Conservation (phyloP, 2,797 vertebrate species). For the Astyanax mexicanus region DNA sequence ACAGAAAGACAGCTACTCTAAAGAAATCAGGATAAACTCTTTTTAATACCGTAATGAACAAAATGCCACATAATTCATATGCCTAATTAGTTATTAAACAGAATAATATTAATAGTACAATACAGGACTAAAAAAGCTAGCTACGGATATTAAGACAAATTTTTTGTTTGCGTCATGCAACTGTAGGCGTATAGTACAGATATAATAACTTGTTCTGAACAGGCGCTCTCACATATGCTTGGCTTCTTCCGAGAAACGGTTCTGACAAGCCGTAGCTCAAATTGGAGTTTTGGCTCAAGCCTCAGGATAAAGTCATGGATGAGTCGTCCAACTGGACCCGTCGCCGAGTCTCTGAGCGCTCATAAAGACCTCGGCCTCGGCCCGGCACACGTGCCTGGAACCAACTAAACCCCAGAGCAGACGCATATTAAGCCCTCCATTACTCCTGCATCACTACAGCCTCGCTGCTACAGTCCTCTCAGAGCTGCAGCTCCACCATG, state of each 20-base stretch:
- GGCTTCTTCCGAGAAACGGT: neutral
- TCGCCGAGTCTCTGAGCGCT: conserved; percentile 68
- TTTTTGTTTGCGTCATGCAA: neutral
- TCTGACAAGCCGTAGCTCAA: neutral
- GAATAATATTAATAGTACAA: no score
- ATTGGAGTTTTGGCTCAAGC: conserved; percentile 27
- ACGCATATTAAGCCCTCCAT: conserved; percentile 16
- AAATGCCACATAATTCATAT: no score
- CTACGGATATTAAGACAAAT: neutral
- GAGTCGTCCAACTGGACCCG: conserved; percentile 76
- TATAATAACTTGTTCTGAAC: neutral
- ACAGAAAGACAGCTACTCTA: no score
- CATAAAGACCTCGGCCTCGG: conserved; percentile 65
- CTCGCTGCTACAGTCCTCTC: neutral
- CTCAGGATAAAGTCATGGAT: conserved; percentile 73
- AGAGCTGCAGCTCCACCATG: neutral
- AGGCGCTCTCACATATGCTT: neutral
- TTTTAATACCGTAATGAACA: no score
- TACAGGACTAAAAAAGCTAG: no score
- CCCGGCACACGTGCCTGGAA: conserved; percentile 72
- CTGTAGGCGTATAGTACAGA: neutral
- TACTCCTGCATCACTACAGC: neutral
- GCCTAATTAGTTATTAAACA: no score
- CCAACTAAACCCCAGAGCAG: conserved; percentile 60
- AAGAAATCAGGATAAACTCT: no score